Conservation (phyloP, 1,140 invertebrate genomes). For the Cecropterus lyciades region DNA sequence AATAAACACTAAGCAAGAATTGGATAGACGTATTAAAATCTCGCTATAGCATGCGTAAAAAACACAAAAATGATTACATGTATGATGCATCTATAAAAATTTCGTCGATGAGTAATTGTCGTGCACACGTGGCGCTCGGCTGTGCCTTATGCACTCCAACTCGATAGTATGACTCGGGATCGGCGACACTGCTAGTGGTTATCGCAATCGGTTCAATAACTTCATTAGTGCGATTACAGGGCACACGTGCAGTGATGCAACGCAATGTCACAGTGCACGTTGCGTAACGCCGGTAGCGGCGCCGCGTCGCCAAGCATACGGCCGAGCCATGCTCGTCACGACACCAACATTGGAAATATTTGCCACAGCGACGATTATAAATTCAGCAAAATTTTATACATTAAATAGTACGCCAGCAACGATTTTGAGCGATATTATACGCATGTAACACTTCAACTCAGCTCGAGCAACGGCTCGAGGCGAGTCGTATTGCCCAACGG, state of each 20-base stretch:
- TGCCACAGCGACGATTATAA: too few relatives aligned
- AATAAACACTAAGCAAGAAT: not conserved
- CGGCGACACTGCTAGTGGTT: not conserved
- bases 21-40: not conserved
- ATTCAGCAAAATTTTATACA: not conserved
- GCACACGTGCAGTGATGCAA: constrained; percentile 10
- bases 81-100: not conserved
- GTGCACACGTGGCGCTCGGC: not conserved
- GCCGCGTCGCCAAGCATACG: not conserved
- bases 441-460: not conserved
- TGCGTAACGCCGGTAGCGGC: not conserved
- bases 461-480: too few relatives aligned
- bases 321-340: not conserved
- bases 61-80: too few relatives aligned
- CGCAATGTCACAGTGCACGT: constrained; percentile 11
- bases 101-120: not conserved
- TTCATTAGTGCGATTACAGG: constrained; percentile 6
- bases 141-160: not conserved
- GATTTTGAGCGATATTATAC: not conserved
- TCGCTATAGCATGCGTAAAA: not conserved
- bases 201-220: constrained; percentile 14
- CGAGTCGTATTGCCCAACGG: too few relatives aligned
- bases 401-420: not conserved
- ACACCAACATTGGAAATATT: not conserved
- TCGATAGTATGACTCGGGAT: too few relatives aligned